phyloP scores from a whole-genome alignment of 1,140 invertebrate genomes.

The Microvelia longipes region DNA sequence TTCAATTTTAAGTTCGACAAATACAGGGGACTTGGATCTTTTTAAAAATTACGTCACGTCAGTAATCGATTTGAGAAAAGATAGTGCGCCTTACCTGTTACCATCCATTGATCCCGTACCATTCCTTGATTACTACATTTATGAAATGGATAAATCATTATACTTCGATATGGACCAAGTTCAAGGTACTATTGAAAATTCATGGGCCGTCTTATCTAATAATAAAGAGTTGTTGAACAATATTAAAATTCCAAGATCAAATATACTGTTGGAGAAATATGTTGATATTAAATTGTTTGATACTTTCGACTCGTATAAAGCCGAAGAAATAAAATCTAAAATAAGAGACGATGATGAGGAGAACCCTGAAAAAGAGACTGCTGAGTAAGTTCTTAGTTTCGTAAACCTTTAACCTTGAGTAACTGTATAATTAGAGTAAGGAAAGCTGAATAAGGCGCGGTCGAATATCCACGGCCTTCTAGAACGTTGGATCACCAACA shows the following conservation, averaged over 20 bases:
- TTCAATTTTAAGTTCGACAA: not conserved
- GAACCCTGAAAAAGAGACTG: too few species aligned
- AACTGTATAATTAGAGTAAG: too few species aligned
- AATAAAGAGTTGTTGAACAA: not conserved
- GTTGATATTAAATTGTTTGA: not conserved
- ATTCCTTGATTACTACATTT: not conserved
- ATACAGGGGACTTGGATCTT: not conserved
- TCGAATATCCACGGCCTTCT: too few species aligned
- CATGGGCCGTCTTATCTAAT: not conserved
- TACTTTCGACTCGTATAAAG: not conserved
- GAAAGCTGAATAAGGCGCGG: too few species aligned
- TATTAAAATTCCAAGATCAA: not conserved
- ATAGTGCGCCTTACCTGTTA: not conserved
- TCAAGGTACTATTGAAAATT: not conserved
- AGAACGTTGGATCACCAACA: too few species aligned
- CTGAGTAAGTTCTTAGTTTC: too few species aligned
- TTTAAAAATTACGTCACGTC: not conserved
- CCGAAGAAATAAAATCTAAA: too few species aligned
- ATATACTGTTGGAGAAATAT: not conserved
- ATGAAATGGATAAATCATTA: not conserved
- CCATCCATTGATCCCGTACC: not conserved
- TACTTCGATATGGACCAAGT: not conserved
- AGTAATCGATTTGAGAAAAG: not conserved
- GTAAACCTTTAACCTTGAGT: too few species aligned
- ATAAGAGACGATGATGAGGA: too few species aligned